phyloP scores from a whole-genome alignment of 92 coral and sea anemone genomes.

The Phenganax marumi region DNA sequence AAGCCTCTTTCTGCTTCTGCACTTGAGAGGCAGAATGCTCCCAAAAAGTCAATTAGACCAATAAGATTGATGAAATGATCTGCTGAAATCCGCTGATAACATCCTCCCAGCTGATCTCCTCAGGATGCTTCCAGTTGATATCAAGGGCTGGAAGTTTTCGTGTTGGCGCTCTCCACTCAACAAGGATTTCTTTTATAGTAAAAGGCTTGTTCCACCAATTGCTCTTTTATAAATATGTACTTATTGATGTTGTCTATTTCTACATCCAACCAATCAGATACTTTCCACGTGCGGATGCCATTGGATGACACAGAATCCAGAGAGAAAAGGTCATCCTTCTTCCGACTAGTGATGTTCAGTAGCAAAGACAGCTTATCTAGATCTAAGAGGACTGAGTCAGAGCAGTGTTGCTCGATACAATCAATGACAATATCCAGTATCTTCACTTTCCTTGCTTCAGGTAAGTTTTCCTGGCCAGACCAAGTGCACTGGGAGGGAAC shows the following conservation, averaged over 20 bases:
- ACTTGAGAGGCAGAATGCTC: conserved; percentile 56
- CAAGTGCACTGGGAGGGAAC: conserved; percentile 46
- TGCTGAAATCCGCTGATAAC: conserved; percentile 39
- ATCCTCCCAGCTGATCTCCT: conserved; percentile 46
- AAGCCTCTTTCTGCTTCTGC: conserved; percentile 57
- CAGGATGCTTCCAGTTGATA: conserved; percentile 47
- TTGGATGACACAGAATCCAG: conserved; percentile 43
- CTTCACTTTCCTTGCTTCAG: conserved; percentile 44
- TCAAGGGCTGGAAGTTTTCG: conserved; percentile 43
- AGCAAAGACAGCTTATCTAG: conserved; percentile 40
- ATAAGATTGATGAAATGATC: conserved; percentile 49
- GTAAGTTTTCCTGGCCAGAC: conserved; percentile 49
- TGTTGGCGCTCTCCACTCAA: conserved; percentile 49
- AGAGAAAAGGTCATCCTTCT: conserved; percentile 42
- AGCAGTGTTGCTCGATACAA: conserved; percentile 48
- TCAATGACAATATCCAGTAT: conserved; percentile 48
- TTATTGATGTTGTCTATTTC: conserved; percentile 39
- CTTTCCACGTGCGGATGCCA: conserved; percentile 49
- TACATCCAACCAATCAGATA: conserved; percentile 47
- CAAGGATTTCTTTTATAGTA: conserved; percentile 51
- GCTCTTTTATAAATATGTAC: conserved; percentile 32
- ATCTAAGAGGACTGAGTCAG: conserved; percentile 49
- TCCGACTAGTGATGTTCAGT: conserved; percentile 44
- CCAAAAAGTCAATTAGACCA: conserved; percentile 50
- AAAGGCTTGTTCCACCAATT: conserved; percentile 43